Conservation (phyloP, 2,888 invertebrate genomes). For the Andricus curvator region DNA sequence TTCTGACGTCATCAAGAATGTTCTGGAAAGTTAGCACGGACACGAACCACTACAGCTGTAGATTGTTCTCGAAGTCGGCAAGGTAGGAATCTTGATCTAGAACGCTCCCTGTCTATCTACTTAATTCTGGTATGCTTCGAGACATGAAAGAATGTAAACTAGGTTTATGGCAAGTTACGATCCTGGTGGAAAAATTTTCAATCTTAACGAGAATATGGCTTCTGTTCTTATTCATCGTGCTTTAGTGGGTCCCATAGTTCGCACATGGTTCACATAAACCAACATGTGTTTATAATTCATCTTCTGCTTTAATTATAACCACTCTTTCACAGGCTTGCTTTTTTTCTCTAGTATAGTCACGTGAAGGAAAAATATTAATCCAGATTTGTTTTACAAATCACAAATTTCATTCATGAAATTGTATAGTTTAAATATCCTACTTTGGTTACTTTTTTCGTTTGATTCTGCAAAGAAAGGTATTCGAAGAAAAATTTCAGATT, state of each 20-base stretch:
- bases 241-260: neutral
- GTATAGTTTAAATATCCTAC: no score
- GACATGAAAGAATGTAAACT: neutral
- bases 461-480: neutral
- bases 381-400: no score
- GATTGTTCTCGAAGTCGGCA: no score
- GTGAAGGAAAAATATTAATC: neutral
- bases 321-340: neutral
- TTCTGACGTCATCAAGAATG: no score
- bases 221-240: neutral
- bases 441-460: neutral
- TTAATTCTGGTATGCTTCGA: no score
- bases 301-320: neutral
- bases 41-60: no score
- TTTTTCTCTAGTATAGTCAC: neutral
- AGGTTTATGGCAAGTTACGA: neutral
- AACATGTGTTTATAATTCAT: constrained; percentile 6
- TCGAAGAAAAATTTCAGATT: neutral
- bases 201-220: neutral
- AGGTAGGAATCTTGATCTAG: no score
- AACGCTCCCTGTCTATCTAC: no score
- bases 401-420: neutral
- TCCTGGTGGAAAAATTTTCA: neutral
- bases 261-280: constrained; percentile 1
- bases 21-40: no score